Evolutionary conservation across 2,888 invertebrate genomes (phyloP).

Genomic region (Oxystoma pomonae): DNA sequence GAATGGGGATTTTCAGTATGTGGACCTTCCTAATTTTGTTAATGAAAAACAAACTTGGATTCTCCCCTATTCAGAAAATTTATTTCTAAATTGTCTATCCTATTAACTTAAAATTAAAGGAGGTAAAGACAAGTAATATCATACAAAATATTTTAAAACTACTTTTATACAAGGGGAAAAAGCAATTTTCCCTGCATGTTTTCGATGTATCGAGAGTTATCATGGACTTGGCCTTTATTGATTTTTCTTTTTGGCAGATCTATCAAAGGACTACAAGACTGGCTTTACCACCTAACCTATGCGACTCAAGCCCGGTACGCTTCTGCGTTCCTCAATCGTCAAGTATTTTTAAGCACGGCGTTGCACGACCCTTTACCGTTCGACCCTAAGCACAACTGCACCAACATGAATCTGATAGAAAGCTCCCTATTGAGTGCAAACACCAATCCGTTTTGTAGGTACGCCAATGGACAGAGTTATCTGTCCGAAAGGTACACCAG

Average conservation of each 20-base stretch:
- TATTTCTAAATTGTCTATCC: too few relatives aligned
- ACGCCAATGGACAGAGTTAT: slow-evolving; percentile 67
- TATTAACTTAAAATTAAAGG: too few relatives aligned
- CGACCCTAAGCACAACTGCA: slow-evolving; percentile 55
- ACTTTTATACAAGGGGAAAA: too few relatives aligned
- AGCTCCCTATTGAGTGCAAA: slow-evolving; percentile 51
- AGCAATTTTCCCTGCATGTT: too few relatives aligned
- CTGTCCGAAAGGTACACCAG: slow-evolving; percentile 66
- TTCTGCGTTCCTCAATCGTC: slow-evolving; percentile 68
- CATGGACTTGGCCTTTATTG: too few relatives aligned
- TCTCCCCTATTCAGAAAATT: too few relatives aligned
- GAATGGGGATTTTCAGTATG: too few relatives aligned
- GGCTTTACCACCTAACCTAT: slow-evolving; percentile 77
- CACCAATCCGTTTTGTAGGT: slow-evolving; percentile 57
- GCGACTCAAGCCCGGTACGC: slow-evolving; percentile 77
- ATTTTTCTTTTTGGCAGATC: slow-evolving; percentile 56
- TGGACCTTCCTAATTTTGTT: too few relatives aligned
- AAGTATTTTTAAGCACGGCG: slow-evolving; percentile 59
- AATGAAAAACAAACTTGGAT: too few relatives aligned
- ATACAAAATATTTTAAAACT: too few relatives aligned
- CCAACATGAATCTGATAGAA: slow-evolving; percentile 52
- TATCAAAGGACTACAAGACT: slow-evolving; percentile 73
- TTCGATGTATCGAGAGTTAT: too few relatives aligned
- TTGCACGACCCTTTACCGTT: slow-evolving; percentile 50
- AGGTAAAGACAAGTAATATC: too few relatives aligned